These are phyloP conservation scores for Phymorhynchus buccinoides DNA, from an alignment of 1,140 invertebrate species.

Conservation along the genomic window DNA sequence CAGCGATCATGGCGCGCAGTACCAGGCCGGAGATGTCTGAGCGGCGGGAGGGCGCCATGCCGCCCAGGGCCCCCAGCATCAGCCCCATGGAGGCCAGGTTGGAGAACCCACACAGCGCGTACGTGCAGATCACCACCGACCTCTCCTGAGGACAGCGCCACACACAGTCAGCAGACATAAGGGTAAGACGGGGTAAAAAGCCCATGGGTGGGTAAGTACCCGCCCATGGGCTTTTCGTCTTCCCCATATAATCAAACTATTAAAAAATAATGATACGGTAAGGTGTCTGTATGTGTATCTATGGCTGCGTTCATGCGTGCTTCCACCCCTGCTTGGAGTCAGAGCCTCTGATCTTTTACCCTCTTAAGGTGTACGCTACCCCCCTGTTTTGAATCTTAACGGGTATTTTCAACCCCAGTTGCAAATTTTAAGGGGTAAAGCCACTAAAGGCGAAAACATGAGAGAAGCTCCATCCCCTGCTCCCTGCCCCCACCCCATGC, in stretches of 20 bases:
- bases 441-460: background rate
- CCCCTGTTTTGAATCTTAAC: too few species aligned
- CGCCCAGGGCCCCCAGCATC: slow-evolving; percentile 84
- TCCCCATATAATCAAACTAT: background rate
- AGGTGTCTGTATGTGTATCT: too few species aligned
- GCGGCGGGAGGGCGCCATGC: slow-evolving; percentile 85
- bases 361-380: too few species aligned
- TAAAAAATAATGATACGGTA: too few species aligned
- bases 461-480: too few species aligned
- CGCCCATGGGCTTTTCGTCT: background rate
- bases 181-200: background rate
- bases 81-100: slow-evolving; percentile 94
- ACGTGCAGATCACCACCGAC: slow-evolving; percentile 89
- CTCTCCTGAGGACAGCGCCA: slow-evolving; percentile 77
- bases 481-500: too few species aligned
- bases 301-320: too few species aligned
- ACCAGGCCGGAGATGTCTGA: slow-evolving; percentile 78
- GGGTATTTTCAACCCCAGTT: too few species aligned
- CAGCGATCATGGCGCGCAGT: slow-evolving; percentile 88
- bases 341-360: too few species aligned
- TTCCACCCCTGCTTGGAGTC: too few species aligned
- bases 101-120: slow-evolving; percentile 96
- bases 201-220: background rate
- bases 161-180: background rate
- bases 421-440: too few species aligned